Evolutionary conservation across 2,113 vertebrate species (phyloP), one percentile per base, ranked within the genome.

Genomic region (Nibea coibor): DNA sequence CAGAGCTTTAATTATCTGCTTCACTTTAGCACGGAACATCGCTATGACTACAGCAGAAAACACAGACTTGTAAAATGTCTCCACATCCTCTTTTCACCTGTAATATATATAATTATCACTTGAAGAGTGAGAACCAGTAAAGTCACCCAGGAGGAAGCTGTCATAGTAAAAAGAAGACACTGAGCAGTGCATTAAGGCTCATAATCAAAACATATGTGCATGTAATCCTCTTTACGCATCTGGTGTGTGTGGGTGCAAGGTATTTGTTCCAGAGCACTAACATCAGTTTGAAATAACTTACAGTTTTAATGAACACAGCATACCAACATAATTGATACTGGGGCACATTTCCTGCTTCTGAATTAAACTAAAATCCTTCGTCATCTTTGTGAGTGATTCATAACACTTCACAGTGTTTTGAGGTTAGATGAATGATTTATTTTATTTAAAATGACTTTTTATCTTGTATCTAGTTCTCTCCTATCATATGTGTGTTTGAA

Each of bases 71-170:
- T 80, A 42, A 90, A 87, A 72, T 20, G 54, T 26, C 22, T 43
- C 24, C 59, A 62, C 80, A 75, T 85, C 85, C 58, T 80, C 65
- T 4, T 78, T 67, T 67, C 39, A 83, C 74, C 69, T 66, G 51
- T 70, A 56, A 75, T 57, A 45, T 74, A n/a, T 78, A 20, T 83
- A 80, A 87, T 82, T 70, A 87, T 50, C 16, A 58, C 50, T 56
- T 66, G 2, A 15, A 50, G 17, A 19, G 50, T 51, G 63, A 39
- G 11, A 12, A 45, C 19, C 59, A 62, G 10, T 74, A 73, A 85
- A 82, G 22, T 26, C 50, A 43, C 45, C 17, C n/a, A 8, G 19
- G 58, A 64, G 71, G 69, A 85, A 79, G 54, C 74, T 53, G 42
- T 45, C 45, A 47, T 31, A 16, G n/a, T 57, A 47, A 43, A 56